A percentile compares a stretch with the other conserved stretches of the same genome.
These are phyloP conservation scores for Meiosimyza decipiens DNA, from an alignment of 2,888 invertebrate species.

Conservation along the genomic window DNA sequence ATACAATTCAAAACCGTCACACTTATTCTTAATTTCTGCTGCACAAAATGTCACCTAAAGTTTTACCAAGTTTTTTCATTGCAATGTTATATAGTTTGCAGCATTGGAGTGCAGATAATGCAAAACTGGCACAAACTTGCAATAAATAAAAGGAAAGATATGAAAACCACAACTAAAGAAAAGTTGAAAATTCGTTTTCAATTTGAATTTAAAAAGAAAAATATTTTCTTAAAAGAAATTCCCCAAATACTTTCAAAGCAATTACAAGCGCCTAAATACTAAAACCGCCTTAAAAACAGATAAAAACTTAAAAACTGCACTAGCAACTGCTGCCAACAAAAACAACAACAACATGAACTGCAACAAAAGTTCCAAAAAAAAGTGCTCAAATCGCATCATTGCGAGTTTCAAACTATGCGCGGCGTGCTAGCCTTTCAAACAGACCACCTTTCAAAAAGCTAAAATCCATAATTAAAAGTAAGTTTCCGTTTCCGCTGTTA, in stretches of 20 bases:
- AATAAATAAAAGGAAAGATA: no score
- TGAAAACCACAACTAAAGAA: neutral
- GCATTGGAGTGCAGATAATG: no score
- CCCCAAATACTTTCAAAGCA: conserved; percentile 50
- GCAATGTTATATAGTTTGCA: no score
- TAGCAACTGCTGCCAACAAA: neutral
- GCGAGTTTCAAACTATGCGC: neutral
- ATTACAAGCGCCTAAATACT: conserved; percentile 51
- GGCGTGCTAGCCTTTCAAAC: conserved; percentile 1
- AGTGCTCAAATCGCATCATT: neutral
- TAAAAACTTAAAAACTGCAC: conserved; percentile 36
- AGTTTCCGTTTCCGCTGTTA: conserved; percentile 44
- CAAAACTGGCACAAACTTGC: no score
- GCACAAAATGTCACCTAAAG: no score
- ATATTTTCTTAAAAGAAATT: conserved; percentile 8
- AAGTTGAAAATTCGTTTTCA: neutral
- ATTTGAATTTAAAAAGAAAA: neutral
- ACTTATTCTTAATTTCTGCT: no score
- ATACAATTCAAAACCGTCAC: no score
- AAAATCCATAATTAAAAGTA: conserved; percentile 59
- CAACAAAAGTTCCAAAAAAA: neutral
- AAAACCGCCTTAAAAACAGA: conserved; percentile 19
- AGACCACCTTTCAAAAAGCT: conserved; percentile 22
- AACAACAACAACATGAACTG: neutral
- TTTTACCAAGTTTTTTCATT: no score